phyloP scores from a whole-genome alignment of 2,113 vertebrate species.

The Panthera leo region DNA sequence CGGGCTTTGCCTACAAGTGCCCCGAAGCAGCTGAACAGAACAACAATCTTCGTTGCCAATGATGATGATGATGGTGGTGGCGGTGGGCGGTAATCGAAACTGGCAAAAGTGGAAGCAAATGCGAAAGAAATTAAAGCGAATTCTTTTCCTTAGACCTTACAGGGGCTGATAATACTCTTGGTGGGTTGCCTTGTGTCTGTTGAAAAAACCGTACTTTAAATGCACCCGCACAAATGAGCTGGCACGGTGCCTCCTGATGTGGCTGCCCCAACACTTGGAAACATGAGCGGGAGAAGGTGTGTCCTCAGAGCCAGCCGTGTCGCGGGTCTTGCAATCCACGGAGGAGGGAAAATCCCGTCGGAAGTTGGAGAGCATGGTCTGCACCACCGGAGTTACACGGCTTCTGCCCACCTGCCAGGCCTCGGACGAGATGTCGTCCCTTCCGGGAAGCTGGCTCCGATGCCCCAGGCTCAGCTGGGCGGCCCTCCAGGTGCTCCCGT shows the following conservation, averaged over 20 bases:
- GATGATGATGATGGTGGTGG: too few species aligned
- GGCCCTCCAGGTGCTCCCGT: fast-evolving
- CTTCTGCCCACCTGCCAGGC: background rate
- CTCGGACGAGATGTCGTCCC: too few species aligned
- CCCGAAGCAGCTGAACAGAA: background rate
- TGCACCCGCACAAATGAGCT: background rate
- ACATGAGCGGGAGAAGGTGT: background rate
- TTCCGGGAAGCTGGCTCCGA: background rate
- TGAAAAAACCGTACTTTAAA: background rate
- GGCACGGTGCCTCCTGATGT: fast-evolving
- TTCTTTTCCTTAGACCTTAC: background rate
- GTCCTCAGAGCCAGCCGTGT: too few species aligned
- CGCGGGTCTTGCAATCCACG: background rate
- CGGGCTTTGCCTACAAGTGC: background rate
- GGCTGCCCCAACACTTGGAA: background rate
- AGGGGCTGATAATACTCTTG: background rate
- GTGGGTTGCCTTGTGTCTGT: background rate
- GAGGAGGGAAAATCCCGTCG: fast-evolving
- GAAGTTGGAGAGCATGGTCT: background rate
- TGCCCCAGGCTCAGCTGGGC: background rate
- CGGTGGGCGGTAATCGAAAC: fast-evolving
- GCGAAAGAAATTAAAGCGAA: background rate
- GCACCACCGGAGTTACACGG: fast-evolving
- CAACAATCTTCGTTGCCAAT: fast-evolving
- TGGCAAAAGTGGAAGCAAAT: background rate